Base-by-base conservation (phyloP, 2,113 vertebrate genomes). In the Bos javanicus region DNA sequence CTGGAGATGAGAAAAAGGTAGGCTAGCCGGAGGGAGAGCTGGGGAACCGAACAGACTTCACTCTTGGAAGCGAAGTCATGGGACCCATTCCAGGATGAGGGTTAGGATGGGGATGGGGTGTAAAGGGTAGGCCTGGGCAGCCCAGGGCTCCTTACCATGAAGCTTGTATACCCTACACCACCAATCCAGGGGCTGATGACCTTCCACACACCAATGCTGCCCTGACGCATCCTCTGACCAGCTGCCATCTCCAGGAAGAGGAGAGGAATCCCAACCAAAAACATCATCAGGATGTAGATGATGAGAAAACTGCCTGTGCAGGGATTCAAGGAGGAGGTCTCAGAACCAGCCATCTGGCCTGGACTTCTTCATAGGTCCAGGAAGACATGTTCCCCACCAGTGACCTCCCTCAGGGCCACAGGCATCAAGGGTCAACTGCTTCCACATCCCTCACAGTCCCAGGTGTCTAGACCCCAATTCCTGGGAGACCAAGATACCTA, bases 211-310 rank as follows among this genome's bases (percentile, higher is more conserved):
- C 99, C 99, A 0, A 99, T 99, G 98, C 99, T 99, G 94, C 99
- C 99, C 98, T 99, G 99, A 3, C 99, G 97, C 92, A 99, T 99
- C 81, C 98, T 99, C 97, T 99, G 99, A 10, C 99, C 99, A 0
- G 99, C 99, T 0, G 99, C 99, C 98, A 99, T 97, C 98, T 99
- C 99, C 99, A 99, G 94, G 97, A 99, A 99, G 87, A 99, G 99
- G 59, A 99, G 90, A 0, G 99, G 99, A 48, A 99, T 98, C 2
- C 99, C 99, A 0, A 99, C 97, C 9, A 99, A 1, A 46, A 99
- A 62, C 52, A 95, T 48, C 90, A 91, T 30, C 25, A 87, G 2
- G 48, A 50, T 9, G 39, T 96, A 98, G 46, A 95, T 43, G 36
- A 97, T 30, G 28, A 97, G 5, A 43, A 97, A 93, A 14, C 25